Base-by-base conservation (phyloP, 1,140 invertebrate genomes). In the Eubasilissa regina region DNA sequence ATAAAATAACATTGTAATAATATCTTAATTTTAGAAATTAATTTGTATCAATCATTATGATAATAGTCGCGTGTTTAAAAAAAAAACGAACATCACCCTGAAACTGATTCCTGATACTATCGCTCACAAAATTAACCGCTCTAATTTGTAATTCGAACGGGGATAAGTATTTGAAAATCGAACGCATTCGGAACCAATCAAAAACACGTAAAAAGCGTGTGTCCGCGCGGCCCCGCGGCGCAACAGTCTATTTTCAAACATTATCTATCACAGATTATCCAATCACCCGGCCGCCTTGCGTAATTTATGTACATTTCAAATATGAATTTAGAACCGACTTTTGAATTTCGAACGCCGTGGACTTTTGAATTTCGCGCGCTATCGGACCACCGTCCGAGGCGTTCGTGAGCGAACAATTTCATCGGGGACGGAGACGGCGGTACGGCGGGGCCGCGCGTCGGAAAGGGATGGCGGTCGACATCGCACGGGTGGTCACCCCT, bases 401-500 rank as follows among this genome's bases (percentile, higher is more conserved):
- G 70, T 74, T 74, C 70, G 70, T 74, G 70, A 74, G 70, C 70
- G 53, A 56, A 55, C 70, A 55, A 74, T 74, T 56, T 55, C 53
- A 9, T 0, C 70, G 21, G n/a, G 0, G 53, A 56, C 10, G 43
- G 53, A 19, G 70, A 74, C 11, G 53, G n/a, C 51, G 13, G 1
- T 35, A 6, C 25, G 25, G 25, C 25, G 25, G 25, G 25, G 25
- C 6, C 1, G 25, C 25, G 17, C 7, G 66, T 15, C 15, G 0
- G 19, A 70, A 0, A 47, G 45, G 45, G 66, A 70, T 19, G 66
- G 66, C 15, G 43, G 15, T 60, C 13, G 13, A 21, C 17, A 15
- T 8, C 43, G 72, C 77, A 58, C 78, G 80, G 80, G 80, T 81
- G 80, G 80, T 78, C 80, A 56, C 7, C 68, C 80, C 72, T 17